Conservation (phyloP, 2,113 vertebrate genomes). For the Campylorhamphus procurvoides region DNA sequence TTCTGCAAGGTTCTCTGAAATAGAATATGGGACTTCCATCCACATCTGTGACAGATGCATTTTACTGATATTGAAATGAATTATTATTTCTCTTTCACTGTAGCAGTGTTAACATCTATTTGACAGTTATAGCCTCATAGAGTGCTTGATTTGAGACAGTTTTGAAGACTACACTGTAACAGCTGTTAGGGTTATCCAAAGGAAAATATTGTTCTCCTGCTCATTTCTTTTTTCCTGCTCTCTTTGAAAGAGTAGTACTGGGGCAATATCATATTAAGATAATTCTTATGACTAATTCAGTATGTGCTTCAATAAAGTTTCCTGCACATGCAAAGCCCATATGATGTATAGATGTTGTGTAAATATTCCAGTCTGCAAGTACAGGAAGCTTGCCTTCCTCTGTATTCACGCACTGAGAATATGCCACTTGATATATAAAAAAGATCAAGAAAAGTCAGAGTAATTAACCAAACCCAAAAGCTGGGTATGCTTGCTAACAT, state of each 20-base stretch:
- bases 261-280: background rate
- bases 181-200: background rate
- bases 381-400: background rate
- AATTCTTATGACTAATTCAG: background rate
- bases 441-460: background rate
- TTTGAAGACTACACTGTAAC: constrained; percentile 25
- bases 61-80: constrained; percentile 40
- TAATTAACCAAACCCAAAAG: background rate
- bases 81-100: constrained; percentile 27
- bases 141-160: background rate
- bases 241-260: background rate
- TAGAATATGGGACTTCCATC: background rate
- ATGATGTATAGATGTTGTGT: background rate
- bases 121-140: background rate
- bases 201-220: background rate
- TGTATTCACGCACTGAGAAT: background rate
- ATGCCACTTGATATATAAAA: background rate
- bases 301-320: background rate
- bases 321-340: background rate
- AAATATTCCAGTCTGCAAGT: background rate
- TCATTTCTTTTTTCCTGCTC: background rate
- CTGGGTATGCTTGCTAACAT: background rate
- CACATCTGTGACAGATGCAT: background rate
- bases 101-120: background rate
- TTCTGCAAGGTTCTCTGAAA: background rate